These are phyloP conservation scores for Cacoxenus indagator DNA, from an alignment of 2,888 invertebrate genomes.

Conservation along the genomic window DNA sequence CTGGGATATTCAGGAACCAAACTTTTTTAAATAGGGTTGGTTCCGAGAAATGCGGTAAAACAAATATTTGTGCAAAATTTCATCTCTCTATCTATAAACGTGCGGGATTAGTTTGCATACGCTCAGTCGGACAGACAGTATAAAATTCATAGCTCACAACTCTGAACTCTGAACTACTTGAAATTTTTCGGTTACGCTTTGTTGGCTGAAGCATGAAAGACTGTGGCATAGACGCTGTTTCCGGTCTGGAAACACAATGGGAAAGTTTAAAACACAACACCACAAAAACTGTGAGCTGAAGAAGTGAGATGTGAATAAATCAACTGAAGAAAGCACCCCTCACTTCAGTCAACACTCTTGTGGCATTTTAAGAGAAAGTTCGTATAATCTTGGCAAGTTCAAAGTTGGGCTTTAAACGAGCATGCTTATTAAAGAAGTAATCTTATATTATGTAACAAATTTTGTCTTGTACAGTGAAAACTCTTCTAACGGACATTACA, in stretches of 20 bases:
- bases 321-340: neutral
- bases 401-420: neutral
- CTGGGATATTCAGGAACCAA: too few relatives aligned
- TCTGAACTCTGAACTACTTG: neutral
- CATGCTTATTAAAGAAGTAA: neutral
- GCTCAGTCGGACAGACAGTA: neutral
- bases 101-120: too few relatives aligned
- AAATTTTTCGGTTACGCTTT: neutral
- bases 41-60: too few relatives aligned
- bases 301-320: neutral
- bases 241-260: neutral
- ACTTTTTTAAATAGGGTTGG: too few relatives aligned
- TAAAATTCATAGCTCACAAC: neutral
- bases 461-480: too few relatives aligned
- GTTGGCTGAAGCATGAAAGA: neutral
- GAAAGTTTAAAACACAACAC: neutral
- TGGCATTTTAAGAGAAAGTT: neutral
- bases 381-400: conserved; percentile 1
- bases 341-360: neutral
- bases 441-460: neutral
- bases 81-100: too few relatives aligned
- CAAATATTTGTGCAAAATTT: too few relatives aligned
- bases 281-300: neutral
- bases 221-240: neutral
- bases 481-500: too few relatives aligned